These are phyloP conservation scores for Urocitellus parryii DNA, from an alignment of 2,113 vertebrate species.

Conservation along the genomic window DNA sequence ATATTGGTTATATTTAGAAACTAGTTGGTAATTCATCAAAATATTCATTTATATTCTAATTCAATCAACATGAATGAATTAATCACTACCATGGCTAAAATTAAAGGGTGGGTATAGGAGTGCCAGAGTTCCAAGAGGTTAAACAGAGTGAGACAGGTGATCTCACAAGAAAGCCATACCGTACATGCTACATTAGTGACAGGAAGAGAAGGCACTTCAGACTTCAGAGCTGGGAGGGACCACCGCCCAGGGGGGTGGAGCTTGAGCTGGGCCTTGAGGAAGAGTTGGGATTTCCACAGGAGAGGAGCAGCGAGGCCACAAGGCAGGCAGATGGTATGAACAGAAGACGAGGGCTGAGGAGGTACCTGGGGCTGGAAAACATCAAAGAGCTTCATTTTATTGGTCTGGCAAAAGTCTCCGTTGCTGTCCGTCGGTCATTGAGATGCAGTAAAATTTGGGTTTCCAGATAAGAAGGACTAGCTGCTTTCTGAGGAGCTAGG, in stretches of 20 bases:
- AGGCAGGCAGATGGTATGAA: not conserved
- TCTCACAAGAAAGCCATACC: not conserved
- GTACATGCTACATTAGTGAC: not conserved
- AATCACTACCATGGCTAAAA: not conserved
- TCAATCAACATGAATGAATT: not conserved
- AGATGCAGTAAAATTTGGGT: conserved; percentile 10
- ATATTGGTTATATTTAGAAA: not conserved
- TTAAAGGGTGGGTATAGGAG: not conserved
- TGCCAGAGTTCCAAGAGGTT: not conserved
- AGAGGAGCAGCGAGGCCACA: not conserved
- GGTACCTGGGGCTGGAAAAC: not conserved
- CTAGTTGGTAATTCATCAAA: not conserved
- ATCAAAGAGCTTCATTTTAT: conserved; percentile 61
- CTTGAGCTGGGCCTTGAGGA: conserved; percentile 49
- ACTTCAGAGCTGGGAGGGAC: conserved; percentile 60
- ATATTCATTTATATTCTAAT: not conserved
- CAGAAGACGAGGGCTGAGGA: not conserved
- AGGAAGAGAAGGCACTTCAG: not conserved
- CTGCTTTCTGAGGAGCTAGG: conserved; percentile 45
- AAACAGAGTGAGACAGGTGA: not conserved
- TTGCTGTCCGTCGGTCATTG: not conserved
- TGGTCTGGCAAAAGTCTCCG: not conserved
- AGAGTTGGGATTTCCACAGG: conserved; percentile 39
- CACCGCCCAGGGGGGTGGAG: not conserved
- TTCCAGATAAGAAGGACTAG: conserved; percentile 60